Evolutionary conservation across 2,888 invertebrate genomes (phyloP), one percentile per base, ranked within the genome.

Genomic region (Chrysopilus asiliformis): DNA sequence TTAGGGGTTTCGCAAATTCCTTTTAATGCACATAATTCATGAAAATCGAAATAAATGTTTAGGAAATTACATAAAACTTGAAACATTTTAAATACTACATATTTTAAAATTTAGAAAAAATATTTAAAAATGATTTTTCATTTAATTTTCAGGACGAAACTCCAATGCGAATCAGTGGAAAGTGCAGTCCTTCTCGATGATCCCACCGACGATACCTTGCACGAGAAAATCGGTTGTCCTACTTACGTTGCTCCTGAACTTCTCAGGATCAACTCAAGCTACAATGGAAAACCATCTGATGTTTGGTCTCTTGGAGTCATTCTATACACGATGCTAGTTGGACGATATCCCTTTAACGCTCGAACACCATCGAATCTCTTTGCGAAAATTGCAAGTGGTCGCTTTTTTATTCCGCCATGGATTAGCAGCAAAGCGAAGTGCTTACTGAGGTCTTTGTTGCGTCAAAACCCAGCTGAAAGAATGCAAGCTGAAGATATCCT

Each of bases 331-430:
- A 59, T 60, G 57, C 49, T 60, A 2, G 57, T 58, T 22, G 60
- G 60, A 2, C 57, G 57, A 39, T 62, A 62, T 48, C 60, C 60
- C n/a, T 60, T 60, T 40, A 32, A 20, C 19, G 39, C 34, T 32
- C 8, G 18, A 10, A 26, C 30, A 9, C 32, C 27, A 10, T 31
- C 33, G 22, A 35, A 78, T 34, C 69, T 93, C 39, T 91, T 93
- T 65, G 79, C 79, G 44, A 87, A 89, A 68, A 91, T 91, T 53
- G 79, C 86, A 4, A 74, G 82, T 38, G 89, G 89, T 3, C 76
- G 79, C 58, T 89, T 81, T 65, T 73, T 76, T 37, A 77, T 90
- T 48, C 89, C 90, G 18, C 85, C 86, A 53, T 76, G 76, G 51
- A 61, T 90, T 43, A 82, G 85, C 39, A 74, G 84, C 29, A 71